phyloP scores from a whole-genome alignment of 2,888 invertebrate species.

The Aphrophora alni region DNA sequence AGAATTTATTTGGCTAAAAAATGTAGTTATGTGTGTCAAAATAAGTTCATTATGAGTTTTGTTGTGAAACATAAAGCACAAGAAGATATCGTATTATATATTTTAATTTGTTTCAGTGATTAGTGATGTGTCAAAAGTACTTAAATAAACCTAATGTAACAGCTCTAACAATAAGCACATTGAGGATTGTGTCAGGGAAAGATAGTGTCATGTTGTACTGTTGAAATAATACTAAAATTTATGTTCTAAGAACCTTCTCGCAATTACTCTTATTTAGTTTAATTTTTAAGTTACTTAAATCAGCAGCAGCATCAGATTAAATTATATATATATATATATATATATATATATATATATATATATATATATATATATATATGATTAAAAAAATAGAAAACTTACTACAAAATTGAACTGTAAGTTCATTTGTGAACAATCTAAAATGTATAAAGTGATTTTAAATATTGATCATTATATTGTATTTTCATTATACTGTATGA shows the following conservation, averaged over 20 bases:
- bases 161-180: neutral
- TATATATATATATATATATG: neutral
- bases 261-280: constrained; percentile 9
- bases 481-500: constrained; percentile 40
- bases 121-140: constrained; percentile 3
- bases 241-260: neutral
- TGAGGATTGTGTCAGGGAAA: neutral
- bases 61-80: neutral
- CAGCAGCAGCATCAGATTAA: neutral
- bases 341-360: neutral
- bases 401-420: neutral
- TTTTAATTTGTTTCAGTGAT: constrained; percentile 9
- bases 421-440: constrained; percentile 29
- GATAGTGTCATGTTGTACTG: neutral
- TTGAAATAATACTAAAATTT: neutral
- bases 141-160: neutral
- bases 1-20: neutral
- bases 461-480: constrained; percentile 38
- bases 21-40: neutral
- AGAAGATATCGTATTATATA: neutral
- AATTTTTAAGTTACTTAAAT: neutral
- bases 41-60: neutral
- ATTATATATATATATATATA: neutral
- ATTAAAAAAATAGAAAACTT: neutral
- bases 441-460: constrained; percentile 31